A percentile compares a stretch with the other conserved stretches of the same genome.
Conservation (phyloP, 2,888 invertebrate genomes). For the Monopis laevigella region DNA sequence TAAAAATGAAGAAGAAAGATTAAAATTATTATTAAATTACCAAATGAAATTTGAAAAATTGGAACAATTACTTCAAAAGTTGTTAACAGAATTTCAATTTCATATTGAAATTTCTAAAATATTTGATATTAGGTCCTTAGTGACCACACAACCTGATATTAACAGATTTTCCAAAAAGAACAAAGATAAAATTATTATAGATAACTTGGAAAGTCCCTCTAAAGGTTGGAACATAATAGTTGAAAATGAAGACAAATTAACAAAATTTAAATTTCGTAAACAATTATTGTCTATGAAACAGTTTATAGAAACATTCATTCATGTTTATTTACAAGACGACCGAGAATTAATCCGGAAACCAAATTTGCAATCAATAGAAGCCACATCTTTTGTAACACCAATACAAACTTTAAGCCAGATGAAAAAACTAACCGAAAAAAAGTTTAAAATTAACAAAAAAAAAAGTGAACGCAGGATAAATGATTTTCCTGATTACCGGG, state of each 20-base stretch:
- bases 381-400: not conserved
- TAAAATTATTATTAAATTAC: constrained; percentile 36
- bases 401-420: not conserved
- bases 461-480: constrained; percentile 41
- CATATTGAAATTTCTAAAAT: constrained; percentile 54
- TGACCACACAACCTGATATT: constrained; percentile 29
- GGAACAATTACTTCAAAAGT: constrained; percentile 37
- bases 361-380: not conserved
- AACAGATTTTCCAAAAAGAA: constrained; percentile 23
- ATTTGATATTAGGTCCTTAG: constrained; percentile 35
- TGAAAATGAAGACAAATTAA: constrained; percentile 38
- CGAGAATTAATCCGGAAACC: not conserved
- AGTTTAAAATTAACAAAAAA: constrained; percentile 30
- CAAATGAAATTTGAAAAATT: constrained; percentile 44
- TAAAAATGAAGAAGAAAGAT: constrained; percentile 41
- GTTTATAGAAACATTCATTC: constrained; percentile 37
- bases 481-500: constrained; percentile 49
- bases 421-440: constrained; percentile 22
- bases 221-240: constrained; percentile 45
- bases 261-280: constrained; percentile 37
- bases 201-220: constrained; percentile 32
- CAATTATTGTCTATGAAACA: constrained; percentile 40
- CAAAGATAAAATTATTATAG: not conserved
- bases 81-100: constrained; percentile 46
- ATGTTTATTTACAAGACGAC: constrained; percentile 28